Evolutionary conservation across 1,140 invertebrate genomes (phyloP).

Genomic region (Drosophila varians): DNA sequence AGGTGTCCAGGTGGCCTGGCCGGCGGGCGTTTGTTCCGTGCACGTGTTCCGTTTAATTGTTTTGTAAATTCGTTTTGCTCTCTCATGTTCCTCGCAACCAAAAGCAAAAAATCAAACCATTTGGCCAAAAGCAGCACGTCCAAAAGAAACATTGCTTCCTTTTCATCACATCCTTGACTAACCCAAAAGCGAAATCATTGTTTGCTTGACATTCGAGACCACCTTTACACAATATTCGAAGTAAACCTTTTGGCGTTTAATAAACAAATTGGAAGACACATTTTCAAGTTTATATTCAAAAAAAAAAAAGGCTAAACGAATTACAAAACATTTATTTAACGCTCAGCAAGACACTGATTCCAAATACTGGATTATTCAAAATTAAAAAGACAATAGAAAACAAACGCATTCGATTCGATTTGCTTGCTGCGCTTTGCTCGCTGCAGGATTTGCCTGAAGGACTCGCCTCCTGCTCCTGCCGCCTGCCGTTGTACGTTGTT

Average conservation of each 20-base stretch:
- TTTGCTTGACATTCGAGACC: background rate
- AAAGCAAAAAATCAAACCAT: slow-evolving; percentile 23
- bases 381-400: slow-evolving; percentile 30
- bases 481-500: slow-evolving; percentile 52
- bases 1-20: slow-evolving; percentile 25
- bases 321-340: slow-evolving; percentile 76
- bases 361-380: slow-evolving; percentile 1
- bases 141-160: slow-evolving; percentile 34
- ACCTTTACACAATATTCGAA: background rate
- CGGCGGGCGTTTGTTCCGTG: slow-evolving; percentile 60
- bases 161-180: slow-evolving; percentile 41
- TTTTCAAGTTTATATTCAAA: too few relatives aligned
- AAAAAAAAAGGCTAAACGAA: slow-evolving; percentile 63
- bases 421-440: slow-evolving; percentile 78
- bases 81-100: slow-evolving; percentile 81
- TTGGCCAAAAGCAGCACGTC: slow-evolving; percentile 65
- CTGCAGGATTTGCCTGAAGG: slow-evolving; percentile 54
- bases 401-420: slow-evolving; percentile 75
- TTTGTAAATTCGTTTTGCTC: slow-evolving; percentile 84
- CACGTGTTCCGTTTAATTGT: slow-evolving; percentile 80
- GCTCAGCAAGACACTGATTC: slow-evolving; percentile 53
- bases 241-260: background rate
- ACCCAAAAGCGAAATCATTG: slow-evolving; percentile 21
- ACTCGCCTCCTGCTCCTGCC: slow-evolving; percentile 29
- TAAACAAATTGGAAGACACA: too few relatives aligned